Percentiles rank a stretch among this genome's conserved stretches.
Evolutionary conservation across 2,113 vertebrate species (phyloP).

Genomic region (Apteryx mantelli): DNA sequence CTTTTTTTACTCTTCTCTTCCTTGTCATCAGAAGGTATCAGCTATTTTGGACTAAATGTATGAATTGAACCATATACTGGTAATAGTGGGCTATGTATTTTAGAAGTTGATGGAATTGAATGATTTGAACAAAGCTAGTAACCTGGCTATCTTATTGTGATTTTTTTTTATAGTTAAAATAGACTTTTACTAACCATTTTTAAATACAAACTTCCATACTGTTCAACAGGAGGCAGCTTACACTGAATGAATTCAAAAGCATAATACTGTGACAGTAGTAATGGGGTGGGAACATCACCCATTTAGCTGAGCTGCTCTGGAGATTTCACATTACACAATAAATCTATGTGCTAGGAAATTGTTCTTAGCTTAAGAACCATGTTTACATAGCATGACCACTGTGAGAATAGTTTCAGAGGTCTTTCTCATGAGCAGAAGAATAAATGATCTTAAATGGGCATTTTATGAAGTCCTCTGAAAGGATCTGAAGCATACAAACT

Average conservation of each 20-base stretch:
- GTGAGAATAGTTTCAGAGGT: not conserved
- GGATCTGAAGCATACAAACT: not conserved
- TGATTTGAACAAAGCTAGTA: not conserved
- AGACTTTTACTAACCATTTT: not conserved
- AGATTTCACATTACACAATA: not conserved
- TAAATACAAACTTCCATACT: not conserved
- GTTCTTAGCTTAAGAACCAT: not conserved
- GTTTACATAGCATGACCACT: not conserved
- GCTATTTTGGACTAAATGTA: not conserved
- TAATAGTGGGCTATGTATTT: not conserved
- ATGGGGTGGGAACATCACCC: not conserved
- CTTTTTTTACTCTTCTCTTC: not conserved
- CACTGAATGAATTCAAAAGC: not conserved
- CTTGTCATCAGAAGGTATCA: not conserved
- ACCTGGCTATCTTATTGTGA: fast-evolving
- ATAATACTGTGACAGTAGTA: not conserved
- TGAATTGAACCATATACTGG: not conserved
- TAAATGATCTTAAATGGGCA: not conserved
- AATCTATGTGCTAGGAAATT: not conserved
- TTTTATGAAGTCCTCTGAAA: not conserved
- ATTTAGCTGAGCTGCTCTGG: not conserved
- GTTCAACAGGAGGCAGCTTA: not conserved
- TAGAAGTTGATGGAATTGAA: not conserved
- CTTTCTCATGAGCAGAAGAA: not conserved
- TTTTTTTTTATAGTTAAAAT: not conserved